A percentile compares a stretch with the other conserved stretches of the same genome.
phyloP scores from a whole-genome alignment of 2,113 vertebrate species.

The Speoplatyrhinus poulsoni region DNA sequence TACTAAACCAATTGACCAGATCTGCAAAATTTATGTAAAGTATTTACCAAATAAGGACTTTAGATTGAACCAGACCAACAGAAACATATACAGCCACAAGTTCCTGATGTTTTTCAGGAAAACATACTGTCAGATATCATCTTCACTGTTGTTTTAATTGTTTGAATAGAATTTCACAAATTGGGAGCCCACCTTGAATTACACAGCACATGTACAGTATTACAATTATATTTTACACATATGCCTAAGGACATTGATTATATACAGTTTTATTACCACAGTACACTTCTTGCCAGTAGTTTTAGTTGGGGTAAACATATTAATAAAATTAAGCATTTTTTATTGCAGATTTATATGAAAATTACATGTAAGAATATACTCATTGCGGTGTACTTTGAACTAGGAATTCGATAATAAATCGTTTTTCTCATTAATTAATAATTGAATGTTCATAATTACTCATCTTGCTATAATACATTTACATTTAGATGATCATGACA shows the following conservation, averaged over 20 bases:
- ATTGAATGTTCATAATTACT: background rate
- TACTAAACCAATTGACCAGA: conserved; percentile 10
- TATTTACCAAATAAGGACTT: conserved; percentile 13
- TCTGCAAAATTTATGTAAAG: background rate
- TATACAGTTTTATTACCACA: conserved; percentile 12
- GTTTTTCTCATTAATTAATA: conserved; percentile 12
- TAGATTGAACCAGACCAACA: background rate
- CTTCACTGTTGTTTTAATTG: conserved; percentile 54
- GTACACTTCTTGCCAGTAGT: conserved; percentile 42
- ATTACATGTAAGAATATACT: conserved; percentile 24
- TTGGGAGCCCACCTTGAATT: conserved; percentile 13
- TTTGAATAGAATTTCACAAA: conserved; percentile 43
- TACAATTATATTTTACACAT: too few relatives aligned
- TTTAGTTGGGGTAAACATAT: conserved; percentile 54
- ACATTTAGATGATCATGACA: background rate
- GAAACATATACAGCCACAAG: background rate
- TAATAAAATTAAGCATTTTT: conserved; percentile 32
- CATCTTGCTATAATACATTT: background rate
- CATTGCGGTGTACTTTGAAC: conserved; percentile 58
- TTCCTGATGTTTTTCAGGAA: conserved; percentile 69
- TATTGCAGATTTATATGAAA: conserved; percentile 27
- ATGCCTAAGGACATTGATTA: conserved; percentile 22
- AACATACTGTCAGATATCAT: conserved; percentile 56
- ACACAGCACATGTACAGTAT: conserved; percentile 4
- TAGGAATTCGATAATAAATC: conserved; percentile 49